Conservation (phyloP, 2,113 vertebrate species). For the Megaleporinus macrocephalus region DNA sequence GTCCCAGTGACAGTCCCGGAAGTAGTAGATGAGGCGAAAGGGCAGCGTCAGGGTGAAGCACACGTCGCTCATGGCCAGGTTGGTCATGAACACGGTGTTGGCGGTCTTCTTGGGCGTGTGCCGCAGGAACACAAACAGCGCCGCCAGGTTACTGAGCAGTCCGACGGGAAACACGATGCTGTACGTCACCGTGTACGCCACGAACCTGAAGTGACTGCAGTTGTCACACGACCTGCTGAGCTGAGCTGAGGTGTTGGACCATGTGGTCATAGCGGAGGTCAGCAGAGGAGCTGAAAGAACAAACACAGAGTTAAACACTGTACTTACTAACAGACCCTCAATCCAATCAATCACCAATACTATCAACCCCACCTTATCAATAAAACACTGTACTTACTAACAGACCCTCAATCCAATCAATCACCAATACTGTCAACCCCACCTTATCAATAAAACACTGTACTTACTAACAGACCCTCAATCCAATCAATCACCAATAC, state of each 20-base stretch:
- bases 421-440: no score
- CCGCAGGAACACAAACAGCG: conserved; percentile 66
- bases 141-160: conserved; percentile 65
- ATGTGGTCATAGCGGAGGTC: neutral
- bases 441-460: no score
- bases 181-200: conserved; percentile 69
- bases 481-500: no score
- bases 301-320: neutral
- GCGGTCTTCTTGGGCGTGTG: conserved; percentile 53
- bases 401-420: no score
- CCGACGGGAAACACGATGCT: conserved; percentile 69
- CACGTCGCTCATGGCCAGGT: conserved; percentile 74
- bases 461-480: no score
- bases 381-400: no score
- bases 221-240: neutral
- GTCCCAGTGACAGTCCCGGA: conserved; percentile 57
- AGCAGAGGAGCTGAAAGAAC: conserved; percentile 2
- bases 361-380: no score
- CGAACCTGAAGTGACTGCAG: conserved; percentile 63
- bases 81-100: conserved; percentile 73
- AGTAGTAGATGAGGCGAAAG: conserved; percentile 72
- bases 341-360: no score
- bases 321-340: neutral
- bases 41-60: conserved; percentile 76
- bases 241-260: neutral